A percentile compares a stretch with the other conserved stretches of the same genome.
Evolutionary conservation across 1,140 invertebrate species (phyloP).

Genomic region (Megalopta genalis): DNA sequence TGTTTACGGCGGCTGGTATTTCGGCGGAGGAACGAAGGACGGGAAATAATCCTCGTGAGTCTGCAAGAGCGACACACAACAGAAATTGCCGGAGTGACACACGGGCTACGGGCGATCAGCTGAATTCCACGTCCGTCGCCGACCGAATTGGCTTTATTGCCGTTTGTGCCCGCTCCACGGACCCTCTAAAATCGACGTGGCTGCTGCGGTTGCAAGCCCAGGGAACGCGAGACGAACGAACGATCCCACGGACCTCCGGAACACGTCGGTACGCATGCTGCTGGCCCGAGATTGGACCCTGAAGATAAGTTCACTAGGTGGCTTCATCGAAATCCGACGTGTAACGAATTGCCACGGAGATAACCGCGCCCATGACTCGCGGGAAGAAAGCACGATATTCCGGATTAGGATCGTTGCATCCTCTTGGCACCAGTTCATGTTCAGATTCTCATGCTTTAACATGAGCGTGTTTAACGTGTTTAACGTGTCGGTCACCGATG

Average conservation of each 20-base stretch:
- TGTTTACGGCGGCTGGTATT: constrained; percentile 17
- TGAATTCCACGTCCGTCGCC: constrained; percentile 10
- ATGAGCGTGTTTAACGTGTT: too few relatives aligned
- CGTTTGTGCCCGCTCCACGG: constrained; percentile 19
- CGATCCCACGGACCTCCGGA: neutral
- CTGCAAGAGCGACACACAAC: neutral
- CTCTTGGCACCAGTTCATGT: too few relatives aligned
- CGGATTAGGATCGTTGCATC: too few relatives aligned
- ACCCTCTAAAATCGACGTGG: constrained; percentile 16
- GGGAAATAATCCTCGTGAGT: constrained; percentile 27
- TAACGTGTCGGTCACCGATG: too few relatives aligned
- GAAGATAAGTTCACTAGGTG: constrained; percentile 53
- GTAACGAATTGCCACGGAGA: constrained; percentile 55
- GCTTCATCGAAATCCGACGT: constrained; percentile 64
- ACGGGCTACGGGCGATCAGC: neutral
- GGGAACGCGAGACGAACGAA: constrained; percentile 4
- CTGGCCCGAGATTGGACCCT: constrained; percentile 42
- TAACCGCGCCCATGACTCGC: constrained; percentile 2
- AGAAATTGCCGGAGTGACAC: constrained; percentile 25
- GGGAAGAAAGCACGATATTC: too few relatives aligned
- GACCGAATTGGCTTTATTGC: constrained; percentile 50
- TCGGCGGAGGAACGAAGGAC: neutral
- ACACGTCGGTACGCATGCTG: neutral
- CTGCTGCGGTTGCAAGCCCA: constrained; percentile 3
- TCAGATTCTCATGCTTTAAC: too few relatives aligned